Percentiles rank a stretch among this genome's conserved stretches.
These are phyloP conservation scores for Seriola rivoliana DNA, from an alignment of 2,113 vertebrate species.

Conservation along the genomic window DNA sequence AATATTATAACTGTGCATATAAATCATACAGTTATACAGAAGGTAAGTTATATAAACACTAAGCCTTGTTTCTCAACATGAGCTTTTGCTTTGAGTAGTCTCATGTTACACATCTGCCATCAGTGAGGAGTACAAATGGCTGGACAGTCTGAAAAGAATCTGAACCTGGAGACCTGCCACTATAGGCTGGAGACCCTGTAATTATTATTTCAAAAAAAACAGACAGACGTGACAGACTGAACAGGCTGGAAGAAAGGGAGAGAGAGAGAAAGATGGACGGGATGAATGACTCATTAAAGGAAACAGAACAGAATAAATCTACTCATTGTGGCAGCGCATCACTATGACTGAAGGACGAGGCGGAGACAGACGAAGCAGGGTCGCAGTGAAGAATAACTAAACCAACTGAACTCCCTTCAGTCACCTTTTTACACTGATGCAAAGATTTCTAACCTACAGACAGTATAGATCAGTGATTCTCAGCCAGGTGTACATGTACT, in stretches of 20 bases:
- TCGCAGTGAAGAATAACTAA: background rate
- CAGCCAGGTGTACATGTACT: no score
- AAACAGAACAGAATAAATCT: constrained; percentile 19
- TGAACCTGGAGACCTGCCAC: constrained; percentile 34
- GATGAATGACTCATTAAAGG: constrained; percentile 22
- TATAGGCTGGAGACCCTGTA: constrained; percentile 18
- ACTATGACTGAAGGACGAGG: constrained; percentile 2
- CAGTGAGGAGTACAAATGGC: constrained; percentile 7
- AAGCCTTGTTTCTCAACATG: no score
- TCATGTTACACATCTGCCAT: constrained; percentile 21
- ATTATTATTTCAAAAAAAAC: constrained; percentile 28
- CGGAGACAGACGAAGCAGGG: background rate
- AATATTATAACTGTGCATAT: background rate
- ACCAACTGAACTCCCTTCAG: background rate
- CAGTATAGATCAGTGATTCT: background rate
- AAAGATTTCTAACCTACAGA: background rate
- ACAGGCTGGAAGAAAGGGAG: background rate
- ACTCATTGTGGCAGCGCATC: background rate
- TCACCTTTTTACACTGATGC: background rate
- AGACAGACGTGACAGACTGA: constrained; percentile 32
- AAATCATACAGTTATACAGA: background rate
- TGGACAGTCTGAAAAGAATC: constrained; percentile 29
- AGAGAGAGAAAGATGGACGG: background rate
- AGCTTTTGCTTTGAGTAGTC: constrained; percentile 21
- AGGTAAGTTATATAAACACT: background rate